Percentiles rank a stretch among this genome's conserved stretches.
Evolutionary conservation across 2,888 invertebrate species (phyloP).

Genomic region (Steinernema carpocapsae): DNA sequence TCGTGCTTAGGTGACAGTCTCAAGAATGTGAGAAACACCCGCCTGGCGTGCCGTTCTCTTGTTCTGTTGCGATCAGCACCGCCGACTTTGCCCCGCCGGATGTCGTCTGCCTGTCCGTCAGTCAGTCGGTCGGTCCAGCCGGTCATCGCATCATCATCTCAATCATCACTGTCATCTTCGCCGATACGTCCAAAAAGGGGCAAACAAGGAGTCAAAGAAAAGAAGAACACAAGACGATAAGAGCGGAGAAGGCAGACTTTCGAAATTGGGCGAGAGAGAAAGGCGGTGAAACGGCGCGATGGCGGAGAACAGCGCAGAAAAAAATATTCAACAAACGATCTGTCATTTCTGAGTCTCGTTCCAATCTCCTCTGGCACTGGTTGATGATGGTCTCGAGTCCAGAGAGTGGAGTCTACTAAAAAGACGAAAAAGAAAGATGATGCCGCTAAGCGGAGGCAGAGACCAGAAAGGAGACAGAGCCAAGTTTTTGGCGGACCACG

Average conservation of each 20-base stretch:
- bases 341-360: slow-evolving; percentile 28
- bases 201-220: slow-evolving; percentile 29
- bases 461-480: background rate
- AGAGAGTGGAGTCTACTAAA: slow-evolving; percentile 10
- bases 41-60: background rate
- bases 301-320: slow-evolving; percentile 19
- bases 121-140: background rate
- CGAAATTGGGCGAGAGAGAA: slow-evolving; percentile 24
- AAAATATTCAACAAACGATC: slow-evolving; percentile 32
- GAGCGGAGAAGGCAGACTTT: slow-evolving; percentile 2
- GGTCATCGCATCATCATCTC: background rate
- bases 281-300: background rate
- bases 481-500: slow-evolving; percentile 26
- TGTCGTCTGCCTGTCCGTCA: slow-evolving; percentile 21
- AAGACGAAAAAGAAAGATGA: slow-evolving; percentile 15
- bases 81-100: background rate
- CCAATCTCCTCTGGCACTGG: background rate
- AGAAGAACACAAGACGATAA: slow-evolving; percentile 29
- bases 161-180: slow-evolving; percentile 22
- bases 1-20: background rate
- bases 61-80: background rate
- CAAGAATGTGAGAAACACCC: background rate
- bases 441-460: background rate
- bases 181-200: slow-evolving; percentile 19
- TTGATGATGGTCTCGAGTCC: background rate